A percentile compares a stretch with the other conserved stretches of the same genome.
Evolutionary conservation across 1,140 invertebrate genomes (phyloP).

Genomic region (Bombyx mandarina): DNA sequence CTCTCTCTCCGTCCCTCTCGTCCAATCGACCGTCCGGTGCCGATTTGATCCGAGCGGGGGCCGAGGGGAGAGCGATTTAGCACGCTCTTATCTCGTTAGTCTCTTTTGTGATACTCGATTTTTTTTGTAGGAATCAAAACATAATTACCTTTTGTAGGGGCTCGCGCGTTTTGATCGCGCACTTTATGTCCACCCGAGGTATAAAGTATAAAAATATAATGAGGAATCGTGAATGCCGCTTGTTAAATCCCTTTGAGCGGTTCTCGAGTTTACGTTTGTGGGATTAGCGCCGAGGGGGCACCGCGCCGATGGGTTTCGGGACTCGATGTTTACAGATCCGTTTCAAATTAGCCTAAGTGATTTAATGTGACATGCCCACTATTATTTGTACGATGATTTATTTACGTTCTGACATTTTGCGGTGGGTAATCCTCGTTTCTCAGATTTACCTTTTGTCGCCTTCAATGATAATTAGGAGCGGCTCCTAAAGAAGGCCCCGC

Average conservation of each 20-base stretch:
- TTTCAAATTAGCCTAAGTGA: constrained; percentile 62
- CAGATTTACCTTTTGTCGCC: no score
- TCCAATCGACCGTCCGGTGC: constrained; percentile 56
- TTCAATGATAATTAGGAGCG: background rate
- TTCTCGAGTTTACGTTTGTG: constrained; percentile 47
- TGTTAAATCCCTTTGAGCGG: constrained; percentile 68
- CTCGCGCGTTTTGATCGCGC: constrained; percentile 66
- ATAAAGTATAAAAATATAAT: constrained; percentile 71
- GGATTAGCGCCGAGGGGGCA: constrained; percentile 48
- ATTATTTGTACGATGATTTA: constrained; percentile 39
- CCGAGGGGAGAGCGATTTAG: constrained; percentile 60
- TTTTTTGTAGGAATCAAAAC: constrained; percentile 70
- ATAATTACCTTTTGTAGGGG: constrained; percentile 71
- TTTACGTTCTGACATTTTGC: constrained; percentile 4
- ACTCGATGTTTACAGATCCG: constrained; percentile 43
- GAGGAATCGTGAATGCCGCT: constrained; percentile 63
- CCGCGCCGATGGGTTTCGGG: constrained; percentile 33
- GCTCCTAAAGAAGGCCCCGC: background rate
- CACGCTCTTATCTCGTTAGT: constrained; percentile 70
- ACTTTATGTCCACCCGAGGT: constrained; percentile 61
- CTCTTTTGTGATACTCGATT: constrained; percentile 69
- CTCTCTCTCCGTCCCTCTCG: constrained; percentile 40
- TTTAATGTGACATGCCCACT: constrained; percentile 45
- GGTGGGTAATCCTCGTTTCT: no score
- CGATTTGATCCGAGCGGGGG: constrained; percentile 61